Conservation (phyloP, 1,140 invertebrate species). For the Cepaea nemoralis region DNA sequence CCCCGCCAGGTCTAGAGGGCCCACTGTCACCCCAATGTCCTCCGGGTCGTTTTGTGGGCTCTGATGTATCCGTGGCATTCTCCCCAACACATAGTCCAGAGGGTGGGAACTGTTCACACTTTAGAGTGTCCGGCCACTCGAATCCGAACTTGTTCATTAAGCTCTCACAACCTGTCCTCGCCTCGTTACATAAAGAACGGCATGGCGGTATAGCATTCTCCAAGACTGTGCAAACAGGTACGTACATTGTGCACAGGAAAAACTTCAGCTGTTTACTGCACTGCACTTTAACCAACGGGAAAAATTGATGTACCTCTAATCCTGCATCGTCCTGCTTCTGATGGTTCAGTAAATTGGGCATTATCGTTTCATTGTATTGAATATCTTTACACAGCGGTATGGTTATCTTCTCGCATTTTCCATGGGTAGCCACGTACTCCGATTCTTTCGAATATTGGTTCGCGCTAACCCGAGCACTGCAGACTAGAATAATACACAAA, state of each 20-base stretch:
- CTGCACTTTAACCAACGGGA: slow-evolving; percentile 94
- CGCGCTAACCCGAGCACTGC: background rate
- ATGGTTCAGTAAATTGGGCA: slow-evolving; percentile 94
- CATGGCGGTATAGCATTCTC: slow-evolving; percentile 93
- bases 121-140: slow-evolving; percentile 91
- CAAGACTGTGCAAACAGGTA: slow-evolving; percentile 89
- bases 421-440: slow-evolving; percentile 71
- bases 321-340: slow-evolving; percentile 95
- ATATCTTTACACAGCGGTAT: slow-evolving; percentile 93
- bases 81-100: slow-evolving; percentile 88
- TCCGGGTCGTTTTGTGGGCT: slow-evolving; percentile 45
- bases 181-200: slow-evolving; percentile 75
- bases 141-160: slow-evolving; percentile 95
- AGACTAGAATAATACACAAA: background rate
- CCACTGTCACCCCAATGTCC: background rate
- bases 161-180: slow-evolving; percentile 82
- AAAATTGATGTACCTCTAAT: slow-evolving; percentile 92
- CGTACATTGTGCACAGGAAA: slow-evolving; percentile 96
- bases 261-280: slow-evolving; percentile 94
- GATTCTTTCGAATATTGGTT: slow-evolving; percentile 19
- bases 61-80: slow-evolving; percentile 77
- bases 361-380: slow-evolving; percentile 94
- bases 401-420: slow-evolving; percentile 91
- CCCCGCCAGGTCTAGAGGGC: background rate
- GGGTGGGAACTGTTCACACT: slow-evolving; percentile 91